Conservation (phyloP, 1,140 invertebrate genomes). For the Drosophila ohnishii region DNA sequence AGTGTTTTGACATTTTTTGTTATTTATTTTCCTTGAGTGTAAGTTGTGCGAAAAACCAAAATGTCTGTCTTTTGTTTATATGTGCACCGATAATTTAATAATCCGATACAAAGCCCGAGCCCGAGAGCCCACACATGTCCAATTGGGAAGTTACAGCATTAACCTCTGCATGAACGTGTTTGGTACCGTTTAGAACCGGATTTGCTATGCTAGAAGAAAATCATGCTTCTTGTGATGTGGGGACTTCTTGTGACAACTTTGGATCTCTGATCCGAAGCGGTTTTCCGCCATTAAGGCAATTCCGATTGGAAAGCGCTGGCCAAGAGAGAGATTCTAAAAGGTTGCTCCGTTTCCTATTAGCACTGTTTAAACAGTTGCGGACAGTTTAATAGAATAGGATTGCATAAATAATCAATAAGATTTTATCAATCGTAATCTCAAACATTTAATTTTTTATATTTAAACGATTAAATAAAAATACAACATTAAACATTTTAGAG, state of each 20-base stretch:
- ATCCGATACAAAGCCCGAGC: conserved; percentile 3
- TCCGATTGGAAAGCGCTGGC: conserved; percentile 31
- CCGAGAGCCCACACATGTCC: conserved; percentile 7
- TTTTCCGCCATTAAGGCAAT: conserved; percentile 51
- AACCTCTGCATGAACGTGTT: conserved; percentile 52
- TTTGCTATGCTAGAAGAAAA: conserved; percentile 46
- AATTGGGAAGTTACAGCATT: conserved; percentile 17
- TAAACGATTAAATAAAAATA: too few species aligned
- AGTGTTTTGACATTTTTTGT: conserved; percentile 53
- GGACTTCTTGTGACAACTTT: conserved; percentile 62
- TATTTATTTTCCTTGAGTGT: conserved; percentile 50
- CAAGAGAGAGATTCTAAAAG: conserved; percentile 16
- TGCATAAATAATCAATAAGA: neutral
- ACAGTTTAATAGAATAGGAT: neutral
- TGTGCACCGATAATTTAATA: neutral
- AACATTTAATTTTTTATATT: too few species aligned
- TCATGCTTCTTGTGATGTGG: conserved; percentile 45
- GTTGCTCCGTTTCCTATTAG: conserved; percentile 27
- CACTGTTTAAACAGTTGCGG: conserved; percentile 10
- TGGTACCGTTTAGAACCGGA: conserved; percentile 74
- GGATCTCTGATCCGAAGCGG: conserved; percentile 45
- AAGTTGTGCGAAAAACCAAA: conserved; percentile 39
- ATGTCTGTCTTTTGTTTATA: conserved; percentile 13
- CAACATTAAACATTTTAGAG: too few species aligned
- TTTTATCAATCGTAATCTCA: neutral